Conservation (phyloP, 2,888 invertebrate genomes). For the Xestoiulus laeticollis region DNA sequence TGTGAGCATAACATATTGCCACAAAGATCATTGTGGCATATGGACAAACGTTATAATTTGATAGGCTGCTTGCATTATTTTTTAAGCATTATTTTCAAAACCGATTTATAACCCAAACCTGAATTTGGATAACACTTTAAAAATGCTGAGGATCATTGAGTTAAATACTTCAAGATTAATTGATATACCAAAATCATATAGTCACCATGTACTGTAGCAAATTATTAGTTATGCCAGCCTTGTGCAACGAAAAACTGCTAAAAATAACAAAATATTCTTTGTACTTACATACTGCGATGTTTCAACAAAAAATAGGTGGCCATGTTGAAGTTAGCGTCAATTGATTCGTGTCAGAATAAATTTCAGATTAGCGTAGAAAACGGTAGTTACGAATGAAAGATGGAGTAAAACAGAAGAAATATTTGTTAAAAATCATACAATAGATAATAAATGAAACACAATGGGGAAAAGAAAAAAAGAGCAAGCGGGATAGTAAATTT, state of each 20-base stretch:
- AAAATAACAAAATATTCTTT: not conserved
- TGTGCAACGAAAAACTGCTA: not conserved
- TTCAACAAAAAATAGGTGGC: not conserved
- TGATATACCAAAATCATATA: not conserved
- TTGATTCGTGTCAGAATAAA: constrained; percentile 28
- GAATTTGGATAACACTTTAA: too few species aligned
- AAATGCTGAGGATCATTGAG: too few species aligned
- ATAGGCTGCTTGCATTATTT: too few species aligned
- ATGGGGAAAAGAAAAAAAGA: not conserved
- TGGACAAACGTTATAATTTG: too few species aligned
- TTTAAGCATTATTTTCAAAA: too few species aligned
- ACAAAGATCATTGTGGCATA: too few species aligned
- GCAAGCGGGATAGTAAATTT: constrained; percentile 31
- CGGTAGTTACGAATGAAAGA: constrained; percentile 27
- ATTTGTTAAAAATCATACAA: constrained; percentile 49
- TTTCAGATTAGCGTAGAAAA: constrained; percentile 2
- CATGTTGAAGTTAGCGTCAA: not conserved
- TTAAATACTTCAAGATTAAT: too few species aligned
- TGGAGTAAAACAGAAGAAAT: constrained; percentile 43
- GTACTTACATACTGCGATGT: constrained; percentile 43
- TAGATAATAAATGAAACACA: constrained; percentile 43
- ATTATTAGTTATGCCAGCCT: not conserved
- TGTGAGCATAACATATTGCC: too few species aligned
- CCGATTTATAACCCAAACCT: too few species aligned
- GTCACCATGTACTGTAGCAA: not conserved